A percentile compares a stretch with the other conserved stretches of the same genome.
phyloP scores from a whole-genome alignment of 1,140 invertebrate species.

The Pseudomyrmex flavicornis region DNA sequence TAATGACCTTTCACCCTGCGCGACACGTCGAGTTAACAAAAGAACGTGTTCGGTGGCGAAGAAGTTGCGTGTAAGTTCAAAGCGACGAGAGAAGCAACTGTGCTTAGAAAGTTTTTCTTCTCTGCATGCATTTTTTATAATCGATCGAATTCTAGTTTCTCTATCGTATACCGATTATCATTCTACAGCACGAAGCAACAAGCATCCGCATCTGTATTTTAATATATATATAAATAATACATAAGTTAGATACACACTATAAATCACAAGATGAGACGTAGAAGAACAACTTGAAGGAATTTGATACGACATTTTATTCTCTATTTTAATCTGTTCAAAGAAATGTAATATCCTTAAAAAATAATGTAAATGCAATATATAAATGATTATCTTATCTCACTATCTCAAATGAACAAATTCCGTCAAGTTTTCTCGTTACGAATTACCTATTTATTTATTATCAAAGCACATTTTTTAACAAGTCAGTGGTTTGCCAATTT shows the following conservation, averaged over 20 bases:
- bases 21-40: neutral
- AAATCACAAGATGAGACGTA: neutral
- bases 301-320: slow-evolving; percentile 9
- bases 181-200: slow-evolving; percentile 69
- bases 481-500: slow-evolving; percentile 77
- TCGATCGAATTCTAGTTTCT: slow-evolving; percentile 31
- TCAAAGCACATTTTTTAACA: slow-evolving; percentile 65
- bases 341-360: neutral
- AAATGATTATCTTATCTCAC: neutral
- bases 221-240: slow-evolving; percentile 51
- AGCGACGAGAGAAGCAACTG: slow-evolving; percentile 63
- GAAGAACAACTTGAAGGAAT: neutral
- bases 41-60: neutral
- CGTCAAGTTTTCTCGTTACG: neutral
- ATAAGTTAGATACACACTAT: slow-evolving; percentile 15
- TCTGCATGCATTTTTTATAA: slow-evolving; percentile 70
- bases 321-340: too few relatives aligned
- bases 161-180: slow-evolving; percentile 38
- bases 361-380: neutral
- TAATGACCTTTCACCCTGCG: slow-evolving; percentile 55
- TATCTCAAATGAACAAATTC: neutral
- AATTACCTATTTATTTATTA: slow-evolving; percentile 52
- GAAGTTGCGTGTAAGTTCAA: neutral
- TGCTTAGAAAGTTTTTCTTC: slow-evolving; percentile 68
- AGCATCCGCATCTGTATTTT: slow-evolving; percentile 56